Percentiles rank a stretch among this genome's conserved stretches.
Evolutionary conservation across 2,113 vertebrate species (phyloP).

Genomic region (Rhodinocichla rosea): DNA sequence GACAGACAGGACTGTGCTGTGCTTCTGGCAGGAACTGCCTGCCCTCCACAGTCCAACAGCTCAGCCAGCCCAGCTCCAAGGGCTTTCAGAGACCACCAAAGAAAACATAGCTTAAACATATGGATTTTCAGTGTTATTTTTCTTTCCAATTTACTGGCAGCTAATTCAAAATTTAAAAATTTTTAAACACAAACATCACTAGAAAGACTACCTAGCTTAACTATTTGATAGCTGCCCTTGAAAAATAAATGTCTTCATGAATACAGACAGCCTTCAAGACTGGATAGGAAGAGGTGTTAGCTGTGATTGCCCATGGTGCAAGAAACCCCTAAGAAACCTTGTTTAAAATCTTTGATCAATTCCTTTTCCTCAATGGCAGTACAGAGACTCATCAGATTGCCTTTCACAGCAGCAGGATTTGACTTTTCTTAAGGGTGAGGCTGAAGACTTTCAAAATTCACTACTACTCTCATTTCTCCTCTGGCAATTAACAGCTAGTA

Average conservation of each 20-base stretch:
- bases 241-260: not conserved
- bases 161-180: not conserved
- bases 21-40: not conserved
- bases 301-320: not conserved
- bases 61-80: not conserved
- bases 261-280: not conserved
- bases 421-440: conserved; percentile 4
- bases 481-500: conserved; percentile 51
- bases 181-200: not conserved
- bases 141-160: not conserved
- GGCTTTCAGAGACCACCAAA: not conserved
- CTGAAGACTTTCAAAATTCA: conserved; percentile 27
- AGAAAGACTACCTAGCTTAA: not conserved
- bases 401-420: not conserved
- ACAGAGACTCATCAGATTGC: not conserved
- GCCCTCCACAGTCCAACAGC: not conserved
- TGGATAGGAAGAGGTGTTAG: not conserved
- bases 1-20: not conserved
- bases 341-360: conserved; percentile 34
- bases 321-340: not conserved
- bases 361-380: conserved; percentile 8
- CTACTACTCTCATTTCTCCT: not conserved
- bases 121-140: not conserved
- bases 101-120: not conserved
- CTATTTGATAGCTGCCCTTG: not conserved